These are phyloP conservation scores for Sylvilagus floridanus DNA, from an alignment of 2,797 vertebrate genomes.

Conservation along the genomic window DNA sequence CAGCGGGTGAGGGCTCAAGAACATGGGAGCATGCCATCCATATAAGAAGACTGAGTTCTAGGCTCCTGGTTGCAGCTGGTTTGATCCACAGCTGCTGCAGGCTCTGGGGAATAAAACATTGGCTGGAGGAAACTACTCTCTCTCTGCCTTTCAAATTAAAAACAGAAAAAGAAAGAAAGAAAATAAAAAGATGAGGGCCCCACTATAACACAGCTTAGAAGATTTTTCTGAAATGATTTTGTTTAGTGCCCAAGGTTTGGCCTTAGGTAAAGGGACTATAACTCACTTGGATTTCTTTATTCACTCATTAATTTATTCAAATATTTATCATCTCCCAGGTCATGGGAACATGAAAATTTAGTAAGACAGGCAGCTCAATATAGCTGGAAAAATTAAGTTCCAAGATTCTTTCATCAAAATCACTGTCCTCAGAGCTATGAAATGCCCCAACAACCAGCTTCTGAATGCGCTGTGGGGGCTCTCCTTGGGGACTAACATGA, in stretches of 20 bases:
- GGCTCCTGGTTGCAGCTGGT: too few species aligned
- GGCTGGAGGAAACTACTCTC: too few species aligned
- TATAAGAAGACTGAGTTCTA: too few species aligned
- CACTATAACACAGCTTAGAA: neutral
- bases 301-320: constrained; percentile 28
- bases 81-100: too few species aligned
- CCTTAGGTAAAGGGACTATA: neutral
- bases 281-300: neutral
- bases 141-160: neutral
- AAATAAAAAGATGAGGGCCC: neutral
- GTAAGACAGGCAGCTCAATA: neutral
- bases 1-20: too few species aligned
- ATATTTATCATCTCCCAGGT: constrained; percentile 6
- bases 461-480: neutral
- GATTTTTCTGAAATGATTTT: constrained; percentile 26
- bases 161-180: neutral
- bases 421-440: neutral
- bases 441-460: neutral
- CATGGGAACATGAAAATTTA: constrained; percentile 47
- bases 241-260: neutral
- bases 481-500: neutral
- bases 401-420: neutral
- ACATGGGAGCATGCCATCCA: too few species aligned
- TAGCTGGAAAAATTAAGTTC: constrained; percentile 24
- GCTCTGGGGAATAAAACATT: too few species aligned